These are phyloP conservation scores for Drepana arcuata DNA, from an alignment of 1,140 invertebrate genomes.

Conservation along the genomic window DNA sequence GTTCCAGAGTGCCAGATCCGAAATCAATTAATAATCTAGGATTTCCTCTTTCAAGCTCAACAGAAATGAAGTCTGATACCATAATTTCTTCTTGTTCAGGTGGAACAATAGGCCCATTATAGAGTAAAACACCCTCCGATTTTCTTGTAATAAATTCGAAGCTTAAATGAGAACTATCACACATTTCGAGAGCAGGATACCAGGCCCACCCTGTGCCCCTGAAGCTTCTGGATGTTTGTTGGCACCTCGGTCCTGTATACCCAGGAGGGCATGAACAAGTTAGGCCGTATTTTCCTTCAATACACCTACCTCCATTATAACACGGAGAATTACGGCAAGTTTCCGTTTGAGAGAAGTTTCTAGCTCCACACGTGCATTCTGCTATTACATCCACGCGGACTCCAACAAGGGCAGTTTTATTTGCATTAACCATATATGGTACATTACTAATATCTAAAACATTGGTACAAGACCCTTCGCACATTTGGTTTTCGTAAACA, in stretches of 20 bases:
- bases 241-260: slow-evolving; percentile 95
- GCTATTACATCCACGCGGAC: slow-evolving; percentile 91
- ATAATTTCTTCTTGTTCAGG: slow-evolving; percentile 91
- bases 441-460: slow-evolving; percentile 88
- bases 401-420: slow-evolving; percentile 94
- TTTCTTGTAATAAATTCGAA: slow-evolving; percentile 95
- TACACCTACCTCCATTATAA: slow-evolving; percentile 95
- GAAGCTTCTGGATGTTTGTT: slow-evolving; percentile 95
- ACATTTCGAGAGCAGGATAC: slow-evolving; percentile 96
- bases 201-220: slow-evolving; percentile 94
- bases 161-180: slow-evolving; percentile 94
- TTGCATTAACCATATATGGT: slow-evolving; percentile 97
- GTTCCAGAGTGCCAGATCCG: slow-evolving; percentile 92
- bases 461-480: slow-evolving; percentile 97
- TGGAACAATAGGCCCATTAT: slow-evolving; percentile 96
- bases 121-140: slow-evolving; percentile 92
- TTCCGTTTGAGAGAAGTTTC: slow-evolving; percentile 91
- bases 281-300: slow-evolving; percentile 88
- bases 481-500: slow-evolving; percentile 94
- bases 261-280: slow-evolving; percentile 92
- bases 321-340: slow-evolving; percentile 92
- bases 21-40: slow-evolving; percentile 94
- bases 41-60: slow-evolving; percentile 93
- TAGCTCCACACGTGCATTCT: slow-evolving; percentile 91
- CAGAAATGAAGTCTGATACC: slow-evolving; percentile 93